Evolutionary conservation across 1,140 invertebrate species (phyloP), one percentile per base, ranked within the genome.

Genomic region (Catajapyx aquilonaris): DNA sequence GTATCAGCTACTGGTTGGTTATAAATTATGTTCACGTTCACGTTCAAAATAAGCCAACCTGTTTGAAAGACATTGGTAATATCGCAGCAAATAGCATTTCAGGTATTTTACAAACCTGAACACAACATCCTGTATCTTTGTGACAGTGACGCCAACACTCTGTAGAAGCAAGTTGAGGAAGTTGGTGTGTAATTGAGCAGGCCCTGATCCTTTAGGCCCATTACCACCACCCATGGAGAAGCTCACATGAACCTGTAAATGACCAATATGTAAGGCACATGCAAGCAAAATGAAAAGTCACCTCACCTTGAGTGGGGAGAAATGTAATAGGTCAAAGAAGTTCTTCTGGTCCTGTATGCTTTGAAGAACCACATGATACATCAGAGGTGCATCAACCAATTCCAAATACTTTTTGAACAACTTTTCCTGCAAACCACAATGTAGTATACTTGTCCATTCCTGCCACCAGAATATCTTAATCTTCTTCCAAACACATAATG

Each of bases 111-210:
- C 60, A 62, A 61, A 87, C 80, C 87, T 94, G 61, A 98, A 95
- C n/a, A 97, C 76, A 38, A 96, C 90, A 62, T 98, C 93, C 48
- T 98, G 88, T 48, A 97, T 78, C 59, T 98, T 93, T 1, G 90
- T 95, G 10, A 97, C 58, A 0, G 90, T 95, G 1, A 91, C 85
- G 5, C 94, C 94, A 19, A 97, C 76, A 57, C 86, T 87, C 59
- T 95, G 86, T 5, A 95, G 59, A 38, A 97, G 58, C 15, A 91
- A 73, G 41, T 81, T 83, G 4, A 93, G 52, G 46, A 88, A 40
- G 54, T 68, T 50, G 53, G 52, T 41, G 56, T 58, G 20, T 13
- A 41, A 37, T 20, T 34, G 34, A 55, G 39, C 41, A 52, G 47
- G n/a, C 56, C 54, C 28, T 54, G 16, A 18, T 42, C 30, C 15